phyloP scores from a whole-genome alignment of 2,797 vertebrate species.

The Falco columbarius region DNA sequence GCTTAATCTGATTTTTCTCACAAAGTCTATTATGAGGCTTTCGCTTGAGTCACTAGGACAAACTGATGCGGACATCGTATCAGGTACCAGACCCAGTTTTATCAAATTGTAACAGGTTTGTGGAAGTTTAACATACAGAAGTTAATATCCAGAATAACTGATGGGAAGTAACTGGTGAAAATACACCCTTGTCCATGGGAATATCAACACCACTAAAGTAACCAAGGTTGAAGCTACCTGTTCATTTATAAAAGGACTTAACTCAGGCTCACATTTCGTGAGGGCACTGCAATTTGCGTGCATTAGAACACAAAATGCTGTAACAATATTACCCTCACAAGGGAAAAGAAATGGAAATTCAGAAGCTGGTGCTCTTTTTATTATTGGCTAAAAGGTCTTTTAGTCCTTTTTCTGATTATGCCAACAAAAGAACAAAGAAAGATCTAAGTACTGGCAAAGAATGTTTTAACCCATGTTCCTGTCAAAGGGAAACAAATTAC shows the following conservation, averaged over 20 bases:
- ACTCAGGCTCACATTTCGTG: background rate
- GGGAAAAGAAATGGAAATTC: background rate
- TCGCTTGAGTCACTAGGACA: background rate
- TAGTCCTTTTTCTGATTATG: slow-evolving; percentile 3
- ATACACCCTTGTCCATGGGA: background rate
- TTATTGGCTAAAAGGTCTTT: background rate
- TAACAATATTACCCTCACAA: background rate
- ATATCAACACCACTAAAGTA: background rate
- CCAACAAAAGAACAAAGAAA: slow-evolving; percentile 46
- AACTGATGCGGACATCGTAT: background rate
- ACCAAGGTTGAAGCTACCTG: background rate
- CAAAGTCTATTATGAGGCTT: background rate
- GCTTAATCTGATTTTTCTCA: background rate
- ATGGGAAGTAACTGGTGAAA: background rate
- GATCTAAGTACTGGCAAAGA: slow-evolving; percentile 45
- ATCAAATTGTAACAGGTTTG: background rate
- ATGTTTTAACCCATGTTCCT: slow-evolving; percentile 43
- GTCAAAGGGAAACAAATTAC: slow-evolving; percentile 67
- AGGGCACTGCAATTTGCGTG: background rate
- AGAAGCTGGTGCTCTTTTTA: background rate
- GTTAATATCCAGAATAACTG: background rate
- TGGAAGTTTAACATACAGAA: background rate
- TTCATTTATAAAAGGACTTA: background rate
- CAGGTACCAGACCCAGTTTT: background rate
- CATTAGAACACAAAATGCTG: background rate